Percentiles rank a stretch among this genome's conserved stretches.
Conservation (phyloP, 1,140 invertebrate species). For the Paralvinella palmiformis region DNA sequence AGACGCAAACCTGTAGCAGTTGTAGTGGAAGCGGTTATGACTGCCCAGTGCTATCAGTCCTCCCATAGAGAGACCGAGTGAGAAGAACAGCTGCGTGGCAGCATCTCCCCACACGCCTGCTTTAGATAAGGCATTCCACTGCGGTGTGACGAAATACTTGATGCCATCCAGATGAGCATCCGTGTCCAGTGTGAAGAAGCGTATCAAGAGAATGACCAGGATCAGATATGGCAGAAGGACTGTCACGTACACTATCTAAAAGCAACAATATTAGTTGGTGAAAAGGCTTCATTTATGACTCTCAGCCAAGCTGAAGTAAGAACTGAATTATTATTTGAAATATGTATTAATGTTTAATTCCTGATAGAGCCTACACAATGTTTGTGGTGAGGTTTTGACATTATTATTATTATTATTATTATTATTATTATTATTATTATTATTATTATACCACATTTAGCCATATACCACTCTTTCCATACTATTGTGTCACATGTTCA, state of each 20-base stretch:
- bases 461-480: too few relatives aligned
- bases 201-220: slow-evolving; percentile 44
- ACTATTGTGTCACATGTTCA: too few relatives aligned
- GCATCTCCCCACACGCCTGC: slow-evolving; percentile 71
- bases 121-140: slow-evolving; percentile 28
- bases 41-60: slow-evolving; percentile 38
- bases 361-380: too few relatives aligned
- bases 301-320: too few relatives aligned
- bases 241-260: slow-evolving; percentile 52
- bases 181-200: slow-evolving; percentile 55
- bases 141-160: slow-evolving; percentile 64
- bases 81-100: slow-evolving; percentile 76
- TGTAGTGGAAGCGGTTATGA: slow-evolving; percentile 46
- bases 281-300: not conserved
- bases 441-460: too few relatives aligned
- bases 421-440: too few relatives aligned
- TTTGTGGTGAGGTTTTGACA: too few relatives aligned
- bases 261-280: not conserved
- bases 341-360: too few relatives aligned
- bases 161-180: slow-evolving; percentile 66
- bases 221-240: slow-evolving; percentile 52
- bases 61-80: slow-evolving; percentile 42
- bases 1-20: slow-evolving; percentile 47
- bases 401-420: too few relatives aligned
- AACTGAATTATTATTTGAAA: too few relatives aligned